A percentile compares a stretch with the other conserved stretches of the same genome.
Conservation (phyloP, 1,140 invertebrate genomes). For the Oppia nitens region DNA sequence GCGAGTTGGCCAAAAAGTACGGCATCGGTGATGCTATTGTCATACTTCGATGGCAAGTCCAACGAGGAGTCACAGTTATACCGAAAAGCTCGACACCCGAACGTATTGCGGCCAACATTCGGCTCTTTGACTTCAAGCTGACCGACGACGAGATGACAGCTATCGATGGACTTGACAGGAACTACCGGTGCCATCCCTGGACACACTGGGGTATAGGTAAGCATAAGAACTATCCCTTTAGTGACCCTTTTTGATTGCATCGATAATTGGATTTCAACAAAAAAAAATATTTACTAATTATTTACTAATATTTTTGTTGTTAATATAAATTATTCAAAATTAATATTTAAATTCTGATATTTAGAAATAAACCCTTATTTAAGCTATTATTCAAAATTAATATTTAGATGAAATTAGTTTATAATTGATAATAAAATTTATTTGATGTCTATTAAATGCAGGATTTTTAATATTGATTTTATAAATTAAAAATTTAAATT, state of each 20-base stretch:
- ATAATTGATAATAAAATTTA: too few species aligned
- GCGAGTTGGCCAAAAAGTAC: constrained; percentile 46
- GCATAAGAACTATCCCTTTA: constrained; percentile 13
- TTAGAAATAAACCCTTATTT: too few species aligned
- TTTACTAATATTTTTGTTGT: too few species aligned
- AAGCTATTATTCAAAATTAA: too few species aligned
- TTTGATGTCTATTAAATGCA: too few species aligned
- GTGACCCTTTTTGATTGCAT: constrained; percentile 1
- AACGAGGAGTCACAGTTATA: constrained; percentile 53
- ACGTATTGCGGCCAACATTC: constrained; percentile 50
- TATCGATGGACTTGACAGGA: constrained; percentile 22
- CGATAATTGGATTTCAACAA: too few species aligned
- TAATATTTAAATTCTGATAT: too few species aligned
- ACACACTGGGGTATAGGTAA: background rate
- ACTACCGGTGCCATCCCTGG: constrained; percentile 10
- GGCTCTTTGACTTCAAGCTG: constrained; percentile 50
- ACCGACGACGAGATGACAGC: constrained; percentile 46
- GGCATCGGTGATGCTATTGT: constrained; percentile 57
- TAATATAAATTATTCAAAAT: too few species aligned
- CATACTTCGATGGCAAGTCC: constrained; percentile 51
- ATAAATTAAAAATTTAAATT: too few species aligned
- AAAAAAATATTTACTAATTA: too few species aligned
- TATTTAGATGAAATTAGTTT: too few species aligned
- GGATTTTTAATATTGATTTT: too few species aligned
- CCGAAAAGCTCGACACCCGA: constrained; percentile 55